Conservation (phyloP, 2,113 vertebrate species). For the Dasyornis broadbenti region DNA sequence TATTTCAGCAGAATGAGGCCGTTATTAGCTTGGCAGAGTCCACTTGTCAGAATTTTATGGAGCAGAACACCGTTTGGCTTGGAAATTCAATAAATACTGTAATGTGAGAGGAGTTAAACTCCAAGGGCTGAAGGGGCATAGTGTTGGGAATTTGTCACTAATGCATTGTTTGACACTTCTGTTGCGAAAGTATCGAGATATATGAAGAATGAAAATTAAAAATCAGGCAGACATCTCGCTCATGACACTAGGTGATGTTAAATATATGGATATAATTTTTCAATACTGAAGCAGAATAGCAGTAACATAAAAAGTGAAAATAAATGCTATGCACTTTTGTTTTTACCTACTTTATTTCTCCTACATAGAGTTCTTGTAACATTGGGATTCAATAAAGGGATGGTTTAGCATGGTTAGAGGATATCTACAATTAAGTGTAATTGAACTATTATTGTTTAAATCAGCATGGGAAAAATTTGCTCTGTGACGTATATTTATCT, state of each 20-base stretch:
- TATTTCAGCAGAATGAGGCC: conserved; percentile 92
- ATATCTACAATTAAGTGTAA: neutral
- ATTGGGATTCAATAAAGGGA: neutral
- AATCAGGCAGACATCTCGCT: conserved; percentile 11
- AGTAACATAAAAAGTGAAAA: neutral
- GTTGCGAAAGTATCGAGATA: conserved; percentile 40
- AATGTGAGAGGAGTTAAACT: conserved; percentile 86
- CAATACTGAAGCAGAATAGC: neutral
- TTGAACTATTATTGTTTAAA: neutral
- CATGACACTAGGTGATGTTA: neutral
- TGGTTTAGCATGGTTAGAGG: neutral
- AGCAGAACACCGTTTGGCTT: conserved; percentile 88
- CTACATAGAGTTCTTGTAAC: neutral
- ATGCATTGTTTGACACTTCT: conserved; percentile 66
- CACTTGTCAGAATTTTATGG: conserved; percentile 93
- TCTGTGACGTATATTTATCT: neutral
- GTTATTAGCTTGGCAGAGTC: conserved; percentile 90
- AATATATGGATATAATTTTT: neutral
- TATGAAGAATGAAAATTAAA: conserved; percentile 53
- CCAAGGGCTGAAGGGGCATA: conserved; percentile 78
- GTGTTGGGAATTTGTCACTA: conserved; percentile 69
- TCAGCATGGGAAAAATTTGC: neutral
- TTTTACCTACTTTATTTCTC: neutral
- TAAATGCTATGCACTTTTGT: neutral
- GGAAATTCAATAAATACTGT: conserved; percentile 91